Conservation (phyloP, 2,113 vertebrate species). For the Gymnarchus niloticus region DNA sequence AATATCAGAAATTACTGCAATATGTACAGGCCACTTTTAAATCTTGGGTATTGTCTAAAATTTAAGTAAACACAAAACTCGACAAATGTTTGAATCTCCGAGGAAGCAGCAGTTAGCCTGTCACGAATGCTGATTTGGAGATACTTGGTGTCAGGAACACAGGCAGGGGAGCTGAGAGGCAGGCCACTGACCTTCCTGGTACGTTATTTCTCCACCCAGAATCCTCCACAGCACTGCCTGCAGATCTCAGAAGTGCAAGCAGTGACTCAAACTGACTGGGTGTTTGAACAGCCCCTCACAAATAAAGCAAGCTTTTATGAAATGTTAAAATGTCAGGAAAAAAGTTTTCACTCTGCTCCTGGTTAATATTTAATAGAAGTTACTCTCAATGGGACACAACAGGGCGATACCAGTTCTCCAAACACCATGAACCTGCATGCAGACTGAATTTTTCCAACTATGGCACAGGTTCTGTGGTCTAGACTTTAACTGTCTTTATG, state of each 20-base stretch:
- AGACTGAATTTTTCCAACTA: not conserved
- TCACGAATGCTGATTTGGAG: not conserved
- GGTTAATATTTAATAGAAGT: not conserved
- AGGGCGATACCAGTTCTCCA: not conserved
- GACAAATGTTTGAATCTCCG: not conserved
- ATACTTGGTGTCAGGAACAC: no score
- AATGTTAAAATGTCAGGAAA: not conserved
- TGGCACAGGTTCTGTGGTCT: not conserved
- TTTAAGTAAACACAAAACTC: no score
- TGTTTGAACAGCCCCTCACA: not conserved
- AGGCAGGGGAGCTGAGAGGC: not conserved
- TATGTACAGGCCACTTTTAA: not conserved
- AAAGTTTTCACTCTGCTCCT: not conserved
- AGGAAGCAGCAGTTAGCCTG: not conserved
- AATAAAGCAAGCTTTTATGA: not conserved
- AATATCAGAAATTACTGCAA: not conserved
- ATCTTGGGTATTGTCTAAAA: not conserved
- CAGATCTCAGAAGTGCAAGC: not conserved
- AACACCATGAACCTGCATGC: not conserved
- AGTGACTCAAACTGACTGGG: not conserved
- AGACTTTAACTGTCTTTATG: no score
- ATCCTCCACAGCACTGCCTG: not conserved
- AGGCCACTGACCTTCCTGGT: not conserved
- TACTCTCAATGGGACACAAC: not conserved
- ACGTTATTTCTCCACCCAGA: not conserved